Conservation (phyloP, 1,140 invertebrate species). For the Caenorhabditis latens region DNA sequence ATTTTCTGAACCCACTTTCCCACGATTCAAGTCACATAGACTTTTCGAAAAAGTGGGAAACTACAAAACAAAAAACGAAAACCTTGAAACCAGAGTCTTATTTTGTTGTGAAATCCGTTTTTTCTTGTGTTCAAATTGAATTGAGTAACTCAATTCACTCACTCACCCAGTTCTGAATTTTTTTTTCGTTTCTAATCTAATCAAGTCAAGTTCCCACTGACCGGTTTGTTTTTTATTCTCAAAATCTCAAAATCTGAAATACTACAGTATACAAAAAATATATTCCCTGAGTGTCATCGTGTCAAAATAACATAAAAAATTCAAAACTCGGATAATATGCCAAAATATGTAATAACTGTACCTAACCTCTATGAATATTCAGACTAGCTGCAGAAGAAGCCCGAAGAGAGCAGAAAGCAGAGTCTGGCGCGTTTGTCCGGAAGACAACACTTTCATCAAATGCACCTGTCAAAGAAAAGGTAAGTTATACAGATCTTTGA, state of each 20-base stretch:
- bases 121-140: not conserved
- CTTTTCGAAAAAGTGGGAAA: not conserved
- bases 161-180: too few relatives aligned
- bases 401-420: constrained; percentile 76
- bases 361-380: not conserved
- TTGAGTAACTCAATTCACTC: not conserved
- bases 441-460: constrained; percentile 64
- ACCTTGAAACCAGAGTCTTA: not conserved
- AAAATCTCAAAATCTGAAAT: not conserved
- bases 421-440: constrained; percentile 57
- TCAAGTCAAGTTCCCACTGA: not conserved
- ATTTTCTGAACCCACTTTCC: not conserved
- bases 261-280: not conserved
- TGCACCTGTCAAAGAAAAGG: constrained; percentile 74
- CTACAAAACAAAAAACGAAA: not conserved
- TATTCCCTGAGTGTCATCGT: not conserved
- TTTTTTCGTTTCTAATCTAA: not conserved
- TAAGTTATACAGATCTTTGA: constrained; percentile 64
- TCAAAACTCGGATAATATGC: not conserved
- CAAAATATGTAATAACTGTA: not conserved
- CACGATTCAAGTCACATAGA: not conserved
- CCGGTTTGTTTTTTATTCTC: not conserved
- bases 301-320: not conserved
- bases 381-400: constrained; percentile 77
- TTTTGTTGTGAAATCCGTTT: not conserved